Conservation (phyloP, 2,888 invertebrate genomes). For the Elegia similella region DNA sequence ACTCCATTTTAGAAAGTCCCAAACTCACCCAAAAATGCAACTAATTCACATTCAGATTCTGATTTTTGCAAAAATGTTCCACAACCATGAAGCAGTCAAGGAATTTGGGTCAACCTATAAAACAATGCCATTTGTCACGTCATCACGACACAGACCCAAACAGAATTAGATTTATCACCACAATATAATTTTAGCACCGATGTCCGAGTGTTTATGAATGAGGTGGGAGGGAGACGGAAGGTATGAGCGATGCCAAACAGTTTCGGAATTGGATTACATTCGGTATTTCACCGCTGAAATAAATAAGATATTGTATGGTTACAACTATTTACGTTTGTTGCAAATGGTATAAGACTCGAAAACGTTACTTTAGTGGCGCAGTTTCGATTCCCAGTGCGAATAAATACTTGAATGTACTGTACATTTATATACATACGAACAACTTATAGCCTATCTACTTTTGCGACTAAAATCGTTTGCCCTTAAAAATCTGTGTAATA, state of each 20-base stretch:
- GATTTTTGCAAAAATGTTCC: neutral
- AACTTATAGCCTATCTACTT: too few species aligned
- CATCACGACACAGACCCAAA: neutral
- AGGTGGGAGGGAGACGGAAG: neutral
- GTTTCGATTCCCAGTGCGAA: too few species aligned
- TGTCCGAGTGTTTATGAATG: slow-evolving; percentile 1
- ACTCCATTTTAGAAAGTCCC: too few species aligned
- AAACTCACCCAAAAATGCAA: too few species aligned
- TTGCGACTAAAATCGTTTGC: too few species aligned
- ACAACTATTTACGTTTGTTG: neutral
- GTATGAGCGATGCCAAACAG: neutral
- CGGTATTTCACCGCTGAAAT: neutral
- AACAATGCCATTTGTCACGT: slow-evolving; percentile 8
- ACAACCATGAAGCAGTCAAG: neutral
- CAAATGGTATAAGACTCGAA: too few species aligned
- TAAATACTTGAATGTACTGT: too few species aligned
- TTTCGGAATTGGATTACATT: neutral
- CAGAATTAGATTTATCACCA: neutral
- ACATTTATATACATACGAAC: too few species aligned
- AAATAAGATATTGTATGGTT: neutral
- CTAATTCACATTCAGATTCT: too few species aligned
- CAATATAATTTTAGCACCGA: neutral
- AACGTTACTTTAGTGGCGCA: too few species aligned
- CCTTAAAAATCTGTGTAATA: too few species aligned
- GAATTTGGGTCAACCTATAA: neutral